Conservation (phyloP, 2,113 vertebrate species). For the Callaeas wilsoni region DNA sequence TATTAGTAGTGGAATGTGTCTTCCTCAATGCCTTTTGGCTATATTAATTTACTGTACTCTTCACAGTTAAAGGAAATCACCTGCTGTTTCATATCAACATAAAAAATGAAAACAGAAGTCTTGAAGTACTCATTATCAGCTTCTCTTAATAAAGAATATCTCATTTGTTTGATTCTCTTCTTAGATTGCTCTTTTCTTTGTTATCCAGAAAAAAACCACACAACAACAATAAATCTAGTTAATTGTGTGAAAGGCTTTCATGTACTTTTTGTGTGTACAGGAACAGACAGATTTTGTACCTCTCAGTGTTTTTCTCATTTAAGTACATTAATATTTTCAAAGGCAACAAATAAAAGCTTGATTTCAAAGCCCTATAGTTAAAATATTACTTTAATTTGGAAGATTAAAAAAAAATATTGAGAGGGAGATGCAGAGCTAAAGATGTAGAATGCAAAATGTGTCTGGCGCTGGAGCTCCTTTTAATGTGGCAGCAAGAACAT, state of each 20-base stretch:
- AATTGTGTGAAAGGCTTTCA: constrained; percentile 23
- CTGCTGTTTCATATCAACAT: constrained; percentile 22
- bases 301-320: neutral
- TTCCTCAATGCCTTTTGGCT: constrained; percentile 14
- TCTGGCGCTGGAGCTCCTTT: neutral
- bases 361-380: neutral
- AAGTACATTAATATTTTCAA: constrained; percentile 30
- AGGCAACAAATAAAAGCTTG: constrained; percentile 9
- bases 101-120: constrained; percentile 10
- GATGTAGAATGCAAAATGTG: neutral
- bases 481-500: neutral
- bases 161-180: neutral
- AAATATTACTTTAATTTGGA: neutral
- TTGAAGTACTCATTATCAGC: constrained; percentile 15
- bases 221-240: neutral
- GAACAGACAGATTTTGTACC: neutral
- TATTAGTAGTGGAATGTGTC: constrained; percentile 4
- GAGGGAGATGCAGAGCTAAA: neutral
- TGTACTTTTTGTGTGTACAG: neutral
- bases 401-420: neutral
- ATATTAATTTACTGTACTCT: constrained; percentile 32
- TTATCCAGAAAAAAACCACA: neutral
- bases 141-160: neutral
- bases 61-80: constrained; percentile 24
- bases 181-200: neutral